These are phyloP conservation scores for Himalopsyche japonica DNA, from an alignment of 2,888 invertebrate species.

Conservation along the genomic window DNA sequence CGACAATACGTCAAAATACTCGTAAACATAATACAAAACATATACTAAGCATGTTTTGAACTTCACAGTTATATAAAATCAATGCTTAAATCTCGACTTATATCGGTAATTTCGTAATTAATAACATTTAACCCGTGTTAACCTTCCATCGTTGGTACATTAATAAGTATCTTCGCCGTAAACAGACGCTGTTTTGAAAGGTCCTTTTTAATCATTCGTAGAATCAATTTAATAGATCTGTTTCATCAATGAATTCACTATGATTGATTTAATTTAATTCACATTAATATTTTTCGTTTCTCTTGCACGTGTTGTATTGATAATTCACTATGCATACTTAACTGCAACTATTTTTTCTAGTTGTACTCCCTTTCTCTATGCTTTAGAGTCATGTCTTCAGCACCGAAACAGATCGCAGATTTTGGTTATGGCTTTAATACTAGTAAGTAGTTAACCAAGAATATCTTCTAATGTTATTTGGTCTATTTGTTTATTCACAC, in stretches of 20 bases:
- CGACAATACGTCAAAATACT: no score
- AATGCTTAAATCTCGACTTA: background rate
- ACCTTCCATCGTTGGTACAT: background rate
- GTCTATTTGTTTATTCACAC: no score
- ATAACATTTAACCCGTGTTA: background rate
- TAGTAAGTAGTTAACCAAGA: slow-evolving; percentile 47
- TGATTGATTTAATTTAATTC: no score
- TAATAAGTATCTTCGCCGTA: background rate
- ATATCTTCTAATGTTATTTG: background rate
- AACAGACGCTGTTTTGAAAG: background rate
- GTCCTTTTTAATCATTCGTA: no score
- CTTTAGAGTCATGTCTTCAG: slow-evolving; percentile 20
- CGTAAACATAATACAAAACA: no score
- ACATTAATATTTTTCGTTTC: no score
- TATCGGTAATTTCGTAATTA: background rate
- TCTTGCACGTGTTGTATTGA: no score
- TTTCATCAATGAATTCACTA: background rate
- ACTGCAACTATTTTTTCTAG: background rate
- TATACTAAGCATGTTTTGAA: background rate
- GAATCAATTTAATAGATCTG: no score
- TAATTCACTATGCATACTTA: no score
- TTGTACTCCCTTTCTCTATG: slow-evolving; percentile 20
- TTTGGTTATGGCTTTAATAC: slow-evolving; percentile 63
- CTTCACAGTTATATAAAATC: background rate
- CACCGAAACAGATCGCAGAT: slow-evolving; percentile 51